A percentile compares a stretch with the other conserved stretches of the same genome.
These are phyloP conservation scores for Neosalanx taihuensis DNA, from an alignment of 2,797 vertebrate species.

Conservation along the genomic window DNA sequence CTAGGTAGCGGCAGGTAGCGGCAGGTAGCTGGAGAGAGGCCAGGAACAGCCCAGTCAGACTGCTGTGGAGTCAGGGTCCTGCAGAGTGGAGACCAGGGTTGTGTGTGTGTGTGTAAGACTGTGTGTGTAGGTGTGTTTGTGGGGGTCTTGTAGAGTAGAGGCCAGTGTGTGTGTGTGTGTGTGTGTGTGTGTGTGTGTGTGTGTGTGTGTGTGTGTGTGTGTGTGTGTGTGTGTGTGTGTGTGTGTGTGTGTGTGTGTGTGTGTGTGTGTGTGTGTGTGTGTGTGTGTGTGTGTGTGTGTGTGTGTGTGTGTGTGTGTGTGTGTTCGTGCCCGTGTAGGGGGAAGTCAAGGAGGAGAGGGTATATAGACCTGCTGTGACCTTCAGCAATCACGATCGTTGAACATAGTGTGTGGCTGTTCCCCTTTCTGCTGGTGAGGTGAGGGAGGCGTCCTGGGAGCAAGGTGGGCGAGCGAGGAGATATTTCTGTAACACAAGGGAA, in stretches of 20 bases:
- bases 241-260: not conserved
- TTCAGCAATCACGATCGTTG: slow-evolving; percentile 71
- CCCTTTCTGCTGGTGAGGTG: slow-evolving; percentile 71
- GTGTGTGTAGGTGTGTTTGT: too few species aligned
- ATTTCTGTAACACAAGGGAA: slow-evolving; percentile 82
- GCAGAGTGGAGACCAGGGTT: too few species aligned
- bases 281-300: too few species aligned
- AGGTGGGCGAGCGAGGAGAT: slow-evolving; percentile 79
- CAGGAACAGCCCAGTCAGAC: too few species aligned
- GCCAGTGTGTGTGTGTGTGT: not conserved
- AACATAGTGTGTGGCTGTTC: slow-evolving; percentile 61
- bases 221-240: too few species aligned
- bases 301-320: not conserved
- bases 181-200: not conserved
- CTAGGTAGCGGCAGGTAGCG: too few species aligned
- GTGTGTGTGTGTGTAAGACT: too few species aligned
- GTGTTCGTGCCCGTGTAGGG: slow-evolving; percentile 57
- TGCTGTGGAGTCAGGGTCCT: too few species aligned
- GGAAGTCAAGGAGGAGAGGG: not conserved
- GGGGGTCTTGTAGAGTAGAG: too few species aligned
- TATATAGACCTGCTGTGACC: slow-evolving; percentile 64
- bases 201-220: not conserved
- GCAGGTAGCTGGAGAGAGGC: too few species aligned
- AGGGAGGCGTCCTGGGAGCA: slow-evolving; percentile 74
- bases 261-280: not conserved